phyloP scores from a whole-genome alignment of 2,797 vertebrate species.

The Phoebastria nigripes region DNA sequence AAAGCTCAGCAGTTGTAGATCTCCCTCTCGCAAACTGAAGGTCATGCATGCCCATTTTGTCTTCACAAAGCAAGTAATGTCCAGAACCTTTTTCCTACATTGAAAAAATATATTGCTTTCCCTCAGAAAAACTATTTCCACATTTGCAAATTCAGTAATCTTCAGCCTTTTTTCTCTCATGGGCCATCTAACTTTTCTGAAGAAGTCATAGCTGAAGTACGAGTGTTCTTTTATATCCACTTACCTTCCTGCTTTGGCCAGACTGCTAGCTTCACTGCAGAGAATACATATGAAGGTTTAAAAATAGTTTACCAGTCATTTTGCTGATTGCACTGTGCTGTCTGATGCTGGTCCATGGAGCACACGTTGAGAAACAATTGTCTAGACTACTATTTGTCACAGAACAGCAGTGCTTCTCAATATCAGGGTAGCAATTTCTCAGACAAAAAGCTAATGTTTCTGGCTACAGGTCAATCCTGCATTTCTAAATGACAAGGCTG shows the following conservation, averaged over 20 bases:
- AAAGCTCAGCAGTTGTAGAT: background rate
- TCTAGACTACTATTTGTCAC: background rate
- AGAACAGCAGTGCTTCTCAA: background rate
- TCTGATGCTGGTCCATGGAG: background rate
- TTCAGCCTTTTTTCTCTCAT: background rate
- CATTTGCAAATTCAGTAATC: background rate
- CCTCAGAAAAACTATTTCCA: background rate
- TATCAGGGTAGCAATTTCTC: background rate
- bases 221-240: background rate
- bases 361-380: background rate
- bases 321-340: background rate
- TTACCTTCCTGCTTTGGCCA: background rate
- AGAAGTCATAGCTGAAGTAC: background rate
- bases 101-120: background rate
- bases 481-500: background rate
- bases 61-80: background rate
- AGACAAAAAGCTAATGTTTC: background rate
- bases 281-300: background rate
- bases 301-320: constrained; percentile 6
- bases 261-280: background rate
- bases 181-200: background rate
- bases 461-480: background rate
- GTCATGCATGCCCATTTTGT: background rate
- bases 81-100: background rate
- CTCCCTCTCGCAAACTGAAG: background rate